Conservation (phyloP, 64 coral and sea anemone genomes). For the Pocillopora damicornis region DNA sequence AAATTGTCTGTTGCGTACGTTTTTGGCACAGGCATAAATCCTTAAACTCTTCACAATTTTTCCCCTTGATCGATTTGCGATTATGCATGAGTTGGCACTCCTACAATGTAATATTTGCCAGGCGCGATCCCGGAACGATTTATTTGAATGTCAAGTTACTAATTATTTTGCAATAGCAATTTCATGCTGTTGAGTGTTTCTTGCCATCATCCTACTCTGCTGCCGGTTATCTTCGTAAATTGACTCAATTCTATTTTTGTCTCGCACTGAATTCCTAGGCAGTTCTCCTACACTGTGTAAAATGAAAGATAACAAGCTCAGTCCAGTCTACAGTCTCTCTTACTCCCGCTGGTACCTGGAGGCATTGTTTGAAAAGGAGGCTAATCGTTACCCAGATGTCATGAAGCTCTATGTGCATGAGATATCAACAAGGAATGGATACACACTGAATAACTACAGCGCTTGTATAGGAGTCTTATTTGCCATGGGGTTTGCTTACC, state of each 20-base stretch:
- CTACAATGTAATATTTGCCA: too few relatives aligned
- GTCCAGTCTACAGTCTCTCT: conserved; percentile 46
- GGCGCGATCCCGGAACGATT: too few relatives aligned
- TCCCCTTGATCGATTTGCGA: too few relatives aligned
- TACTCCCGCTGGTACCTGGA: conserved; percentile 51
- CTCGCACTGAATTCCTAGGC: not conserved
- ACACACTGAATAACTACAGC: conserved; percentile 43
- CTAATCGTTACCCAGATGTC: conserved; percentile 32
- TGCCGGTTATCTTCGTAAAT: too few relatives aligned
- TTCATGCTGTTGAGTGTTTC: too few relatives aligned
- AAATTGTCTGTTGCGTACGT: too few relatives aligned
- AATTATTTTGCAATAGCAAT: too few relatives aligned
- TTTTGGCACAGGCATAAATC: too few relatives aligned
- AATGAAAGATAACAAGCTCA: conserved; percentile 26
- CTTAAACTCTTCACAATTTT: too few relatives aligned
- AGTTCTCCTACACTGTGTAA: conserved; percentile 50
- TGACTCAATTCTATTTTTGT: not conserved
- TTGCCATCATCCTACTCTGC: too few relatives aligned
- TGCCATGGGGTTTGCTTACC: conserved; percentile 35
- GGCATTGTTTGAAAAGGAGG: conserved; percentile 62
- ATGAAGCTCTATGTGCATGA: not conserved
- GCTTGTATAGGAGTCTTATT: conserved; percentile 44
- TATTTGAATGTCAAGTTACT: too few relatives aligned
- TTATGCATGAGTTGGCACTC: too few relatives aligned
- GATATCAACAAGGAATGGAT: conserved; percentile 34